These are phyloP conservation scores for Doris montereyensis DNA, from an alignment of 2,888 invertebrate genomes.

Conservation along the genomic window DNA sequence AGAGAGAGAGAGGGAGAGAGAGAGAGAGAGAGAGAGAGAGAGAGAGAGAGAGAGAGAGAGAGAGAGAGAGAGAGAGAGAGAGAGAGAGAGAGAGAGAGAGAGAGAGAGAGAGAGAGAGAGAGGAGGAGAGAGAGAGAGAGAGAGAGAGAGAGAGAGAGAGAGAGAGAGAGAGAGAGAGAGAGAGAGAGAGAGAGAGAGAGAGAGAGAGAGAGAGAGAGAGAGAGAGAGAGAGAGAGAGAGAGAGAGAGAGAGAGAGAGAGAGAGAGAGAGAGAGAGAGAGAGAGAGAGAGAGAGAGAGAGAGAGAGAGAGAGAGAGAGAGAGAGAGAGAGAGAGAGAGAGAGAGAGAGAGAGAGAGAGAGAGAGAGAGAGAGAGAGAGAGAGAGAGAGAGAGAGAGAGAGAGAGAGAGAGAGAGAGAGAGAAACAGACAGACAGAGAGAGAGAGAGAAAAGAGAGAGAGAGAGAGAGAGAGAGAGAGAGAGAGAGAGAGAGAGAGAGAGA, in stretches of 20 bases:
- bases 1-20: background rate
- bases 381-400: background rate
- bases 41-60: background rate
- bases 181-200: background rate
- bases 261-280: background rate
- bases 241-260: background rate
- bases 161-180: background rate
- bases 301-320: background rate
- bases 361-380: background rate
- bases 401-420: background rate
- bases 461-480: background rate
- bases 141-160: background rate
- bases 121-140: background rate
- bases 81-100: slow-evolving; percentile 5
- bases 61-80: background rate
- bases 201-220: background rate
- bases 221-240: background rate
- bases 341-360: background rate
- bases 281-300: background rate
- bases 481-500: background rate
- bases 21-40: background rate
- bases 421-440: no score
- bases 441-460: no score
- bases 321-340: background rate
- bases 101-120: background rate